These are phyloP conservation scores for Trichonephila clavata DNA, from an alignment of 1,140 invertebrate genomes.

Conservation along the genomic window DNA sequence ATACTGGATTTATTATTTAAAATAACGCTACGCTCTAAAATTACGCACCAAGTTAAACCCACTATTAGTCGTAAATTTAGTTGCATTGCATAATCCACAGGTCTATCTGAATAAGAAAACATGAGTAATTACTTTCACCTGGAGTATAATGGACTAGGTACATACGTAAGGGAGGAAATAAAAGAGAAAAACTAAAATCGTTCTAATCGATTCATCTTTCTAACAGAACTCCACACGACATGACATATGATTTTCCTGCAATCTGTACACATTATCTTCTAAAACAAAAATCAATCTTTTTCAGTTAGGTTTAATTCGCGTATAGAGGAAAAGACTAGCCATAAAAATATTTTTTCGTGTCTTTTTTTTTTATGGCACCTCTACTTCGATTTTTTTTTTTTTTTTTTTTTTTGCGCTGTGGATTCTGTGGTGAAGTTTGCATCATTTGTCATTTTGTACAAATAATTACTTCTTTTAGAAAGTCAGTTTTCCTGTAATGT, in stretches of 20 bases:
- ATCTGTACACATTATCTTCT: conserved; percentile 17
- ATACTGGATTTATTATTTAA: too few relatives aligned
- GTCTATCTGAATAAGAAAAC: neutral
- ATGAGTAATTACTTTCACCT: neutral
- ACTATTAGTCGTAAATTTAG: neutral
- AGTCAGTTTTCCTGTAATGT: conserved; percentile 25
- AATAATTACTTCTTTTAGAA: neutral
- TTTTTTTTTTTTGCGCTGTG: neutral
- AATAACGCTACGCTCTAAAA: too few relatives aligned
- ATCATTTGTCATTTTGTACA: conserved; percentile 35
- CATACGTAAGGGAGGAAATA: neutral
- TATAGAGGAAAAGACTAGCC: neutral
- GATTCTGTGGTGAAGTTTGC: neutral
- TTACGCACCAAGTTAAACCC: neutral
- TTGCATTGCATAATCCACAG: neutral
- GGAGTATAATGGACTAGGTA: neutral
- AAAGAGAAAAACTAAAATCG: neutral
- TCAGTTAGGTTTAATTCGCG: conserved; percentile 3
- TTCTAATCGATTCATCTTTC: conserved; percentile 5
- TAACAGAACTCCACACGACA: neutral
- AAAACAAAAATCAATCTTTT: conserved; percentile 25
- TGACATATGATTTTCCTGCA: conserved; percentile 12
- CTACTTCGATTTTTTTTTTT: neutral
- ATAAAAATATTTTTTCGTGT: conserved; percentile 19
- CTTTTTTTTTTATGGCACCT: conserved; percentile 24